Base-by-base conservation (phyloP, 2,888 invertebrate species). In the Acrobasis repandana region DNA sequence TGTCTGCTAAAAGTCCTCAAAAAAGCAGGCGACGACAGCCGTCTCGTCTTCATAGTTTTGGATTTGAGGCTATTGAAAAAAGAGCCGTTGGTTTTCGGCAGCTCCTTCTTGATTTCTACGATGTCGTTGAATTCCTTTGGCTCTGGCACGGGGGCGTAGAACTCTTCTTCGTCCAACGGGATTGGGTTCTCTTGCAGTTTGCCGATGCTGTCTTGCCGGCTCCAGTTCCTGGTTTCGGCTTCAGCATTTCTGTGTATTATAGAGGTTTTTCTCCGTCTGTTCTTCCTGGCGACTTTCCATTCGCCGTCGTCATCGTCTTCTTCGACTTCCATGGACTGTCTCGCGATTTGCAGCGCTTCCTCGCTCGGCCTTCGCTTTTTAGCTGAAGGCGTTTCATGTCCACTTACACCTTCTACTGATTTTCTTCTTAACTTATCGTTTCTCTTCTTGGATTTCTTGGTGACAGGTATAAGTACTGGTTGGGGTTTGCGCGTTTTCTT, bases 291-390 rank as follows among this genome's bases (percentile, higher is more conserved):
- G 28, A 83, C 79, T 66, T 77, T 93, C 93, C 81, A 93, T 72
- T 92, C 93, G 56, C 77, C 93, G 47, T 84, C 85, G 4, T 86
- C 85, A 9, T 85, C 85, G 0, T 92, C 91, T 60, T 93, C 93
- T 18, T 93, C 80, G 28, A 94, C 86, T 56, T 95, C 94, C 38
- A 92, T 83, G 60, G 94, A 94, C 20, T 93, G 93, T 20, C 94
- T 93, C 0, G 92, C 90, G 63, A 94, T 94, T 64, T 93, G 92
- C 75, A 95, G 85, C 0, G 94, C 95, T 74, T 95, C 95, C 72
- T 96, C 96, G 75, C 96, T 97, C 0, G 96, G 96, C 56, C 97
- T 88, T 34, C 95, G 93, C 64, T 93, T 93, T 69, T 93, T 93
- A 38, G 93, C 93, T 11, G 93, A 93, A 0, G 93, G 93, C 0